phyloP scores from a whole-genome alignment of 2,113 vertebrate genomes.

The Cryptotis parvus region DNA sequence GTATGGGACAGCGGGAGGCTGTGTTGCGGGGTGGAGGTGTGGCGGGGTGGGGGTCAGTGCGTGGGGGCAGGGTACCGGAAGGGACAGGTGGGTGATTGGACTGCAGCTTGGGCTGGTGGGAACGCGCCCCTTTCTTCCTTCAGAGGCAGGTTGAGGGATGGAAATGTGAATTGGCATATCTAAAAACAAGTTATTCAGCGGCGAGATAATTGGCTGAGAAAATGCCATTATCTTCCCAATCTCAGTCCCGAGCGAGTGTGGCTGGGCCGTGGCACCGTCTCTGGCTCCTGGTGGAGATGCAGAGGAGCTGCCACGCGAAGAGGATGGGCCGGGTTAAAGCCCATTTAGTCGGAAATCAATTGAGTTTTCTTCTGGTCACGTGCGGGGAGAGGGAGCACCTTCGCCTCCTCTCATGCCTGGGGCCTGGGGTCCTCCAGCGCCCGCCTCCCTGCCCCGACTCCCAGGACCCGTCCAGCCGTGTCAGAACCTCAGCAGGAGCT shows the following conservation, averaged over 20 bases:
- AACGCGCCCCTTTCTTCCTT: background rate
- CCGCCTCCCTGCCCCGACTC: no score
- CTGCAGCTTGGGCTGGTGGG: slow-evolving; percentile 41
- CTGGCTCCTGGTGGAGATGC: slow-evolving; percentile 7
- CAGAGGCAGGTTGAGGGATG: slow-evolving; percentile 55
- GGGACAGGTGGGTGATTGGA: background rate
- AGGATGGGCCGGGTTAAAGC: slow-evolving; percentile 59
- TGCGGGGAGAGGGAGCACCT: background rate
- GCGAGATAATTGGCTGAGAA: slow-evolving; percentile 67
- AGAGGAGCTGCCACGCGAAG: background rate
- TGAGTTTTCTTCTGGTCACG: slow-evolving; percentile 48
- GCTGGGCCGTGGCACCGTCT: background rate
- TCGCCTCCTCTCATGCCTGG: background rate
- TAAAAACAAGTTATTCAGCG: slow-evolving; percentile 71
- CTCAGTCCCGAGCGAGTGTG: background rate
- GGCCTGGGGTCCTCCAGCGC: background rate
- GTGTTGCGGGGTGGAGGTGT: no score
- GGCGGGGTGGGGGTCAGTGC: no score
- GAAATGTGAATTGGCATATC: slow-evolving; percentile 69
- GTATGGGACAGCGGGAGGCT: no score
- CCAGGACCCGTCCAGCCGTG: background rate
- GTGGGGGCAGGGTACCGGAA: background rate
- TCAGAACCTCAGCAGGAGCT: background rate
- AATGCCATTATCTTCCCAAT: slow-evolving; percentile 69
- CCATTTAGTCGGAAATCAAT: slow-evolving; percentile 71